Conservation (phyloP, 64 coral and sea anemone species). For the Montipora foliosa region DNA sequence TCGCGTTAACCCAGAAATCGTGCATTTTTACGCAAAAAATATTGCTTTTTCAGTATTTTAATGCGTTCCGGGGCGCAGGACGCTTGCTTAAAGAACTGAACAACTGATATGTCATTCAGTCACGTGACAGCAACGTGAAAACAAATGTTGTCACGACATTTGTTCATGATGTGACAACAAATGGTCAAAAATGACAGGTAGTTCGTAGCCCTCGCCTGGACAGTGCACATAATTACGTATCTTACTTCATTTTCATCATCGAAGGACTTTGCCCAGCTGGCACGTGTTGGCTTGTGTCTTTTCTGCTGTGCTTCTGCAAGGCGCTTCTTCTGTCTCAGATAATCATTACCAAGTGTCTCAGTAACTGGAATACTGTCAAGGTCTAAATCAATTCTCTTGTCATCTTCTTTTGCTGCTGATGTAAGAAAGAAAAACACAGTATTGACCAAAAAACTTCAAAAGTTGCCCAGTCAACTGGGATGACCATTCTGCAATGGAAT, state of each 20-base stretch:
- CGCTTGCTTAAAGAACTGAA: no score
- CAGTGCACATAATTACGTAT: no score
- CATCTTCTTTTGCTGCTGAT: not conserved
- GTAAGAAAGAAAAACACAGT: not conserved
- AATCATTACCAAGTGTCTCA: constrained; percentile 76
- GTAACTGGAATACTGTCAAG: constrained; percentile 76
- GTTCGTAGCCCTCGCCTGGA: not conserved
- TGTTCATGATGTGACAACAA: no score
- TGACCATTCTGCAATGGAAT: not conserved
- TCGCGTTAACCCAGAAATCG: no score
- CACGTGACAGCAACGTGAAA: no score
- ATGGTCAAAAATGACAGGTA: no score
- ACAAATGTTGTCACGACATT: no score
- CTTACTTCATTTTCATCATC: constrained; percentile 79
- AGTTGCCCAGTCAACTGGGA: not conserved
- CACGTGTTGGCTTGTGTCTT: constrained; percentile 84
- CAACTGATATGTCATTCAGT: no score
- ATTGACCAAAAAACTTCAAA: not conserved
- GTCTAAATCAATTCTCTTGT: constrained; percentile 18
- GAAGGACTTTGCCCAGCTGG: constrained; percentile 76
- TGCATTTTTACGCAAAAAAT: no score
- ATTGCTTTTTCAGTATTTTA: no score
- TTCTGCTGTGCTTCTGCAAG: constrained; percentile 83
- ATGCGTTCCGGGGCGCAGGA: no score
- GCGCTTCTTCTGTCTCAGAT: constrained; percentile 69